Evolutionary conservation across 2,797 vertebrate genomes (phyloP).

Genomic region (Clarias platycephalus): DNA sequence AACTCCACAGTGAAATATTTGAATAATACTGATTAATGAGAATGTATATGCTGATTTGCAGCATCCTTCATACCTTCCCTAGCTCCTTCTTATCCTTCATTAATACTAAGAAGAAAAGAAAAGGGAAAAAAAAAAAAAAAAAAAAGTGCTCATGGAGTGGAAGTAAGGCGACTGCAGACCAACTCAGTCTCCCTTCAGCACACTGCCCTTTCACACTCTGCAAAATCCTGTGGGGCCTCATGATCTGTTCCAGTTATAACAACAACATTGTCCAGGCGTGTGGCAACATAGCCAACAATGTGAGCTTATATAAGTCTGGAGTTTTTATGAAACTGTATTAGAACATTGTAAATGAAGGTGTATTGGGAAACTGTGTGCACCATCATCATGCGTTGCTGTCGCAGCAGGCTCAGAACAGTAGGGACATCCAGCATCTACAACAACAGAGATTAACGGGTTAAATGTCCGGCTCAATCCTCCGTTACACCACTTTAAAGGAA

Average conservation of each 20-base stretch:
- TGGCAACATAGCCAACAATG: neutral
- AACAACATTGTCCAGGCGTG: constrained; percentile 27
- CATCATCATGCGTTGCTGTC: constrained; percentile 95
- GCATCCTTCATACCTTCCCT: constrained; percentile 53
- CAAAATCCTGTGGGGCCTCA: constrained; percentile 28
- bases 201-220: constrained; percentile 49
- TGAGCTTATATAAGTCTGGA: constrained; percentile 88
- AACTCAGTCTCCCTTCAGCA: constrained; percentile 1
- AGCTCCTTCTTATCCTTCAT: constrained; percentile 44
- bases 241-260: constrained; percentile 25
- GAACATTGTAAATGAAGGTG: constrained; percentile 91
- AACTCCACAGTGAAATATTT: constrained; percentile 61
- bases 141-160: constrained; percentile 36
- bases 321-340: constrained; percentile 93
- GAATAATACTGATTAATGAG: constrained; percentile 68
- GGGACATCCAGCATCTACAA: constrained; percentile 86
- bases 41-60: constrained; percentile 58
- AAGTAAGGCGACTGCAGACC: constrained; percentile 21
- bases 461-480: neutral
- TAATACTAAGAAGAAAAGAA: constrained; percentile 59
- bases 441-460: constrained; percentile 16
- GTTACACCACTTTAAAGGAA: neutral
- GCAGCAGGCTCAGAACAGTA: constrained; percentile 81
- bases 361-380: constrained; percentile 96
- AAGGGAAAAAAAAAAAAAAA: too few relatives aligned